Evolutionary conservation across 2,113 vertebrate species (phyloP), one percentile per base, ranked within the genome.

Genomic region (Cacatua alba): DNA sequence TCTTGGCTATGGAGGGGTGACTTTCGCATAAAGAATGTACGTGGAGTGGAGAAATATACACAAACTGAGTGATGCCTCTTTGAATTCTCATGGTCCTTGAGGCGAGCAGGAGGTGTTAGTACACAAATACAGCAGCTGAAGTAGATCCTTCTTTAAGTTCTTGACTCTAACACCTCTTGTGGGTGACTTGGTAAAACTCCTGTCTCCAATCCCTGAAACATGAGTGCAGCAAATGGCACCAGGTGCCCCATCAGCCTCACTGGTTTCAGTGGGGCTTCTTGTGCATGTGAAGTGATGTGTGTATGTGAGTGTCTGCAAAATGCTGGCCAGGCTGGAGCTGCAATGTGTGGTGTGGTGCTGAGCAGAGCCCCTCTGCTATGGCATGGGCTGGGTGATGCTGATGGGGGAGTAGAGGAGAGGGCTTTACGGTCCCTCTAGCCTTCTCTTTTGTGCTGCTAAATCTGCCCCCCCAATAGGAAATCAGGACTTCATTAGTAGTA

Each of bases 221-320:
- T 9, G 23, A 33, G 31, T 1, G 21, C 24, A 53, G 52, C 24
- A 28, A n/a, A n/a, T 7, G 14, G 21, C 29, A 25, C 53, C 21
- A 11, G 44, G 28, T 4, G 2, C 35, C 43, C 6, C 3, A 13
- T 18, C 10, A n/a, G 11, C 33, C 33, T 76, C 59, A 1, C 31
- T 17, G 63, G 23, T 78, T 72, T 60, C 35, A 26, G 28, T 15
- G 13, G 55, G 35, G 35, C 6, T 78, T n/a, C 46, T 88, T 7
- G 0, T 2, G 8, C 21, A 1, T 0, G 1, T 26, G 35, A 31
- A 43, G 23, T 0, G 23, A 39, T 18, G 41, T 9, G 23, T 19
- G 41, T 14, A 3, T 23, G 24, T 12, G 71, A 31, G 18, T 10
- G 24, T 63, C 28, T 37, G 19, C 29, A 77, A 33, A 51, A 59